A percentile compares a stretch with the other conserved stretches of the same genome.
phyloP scores from a whole-genome alignment of 2,113 vertebrate species.

The Phyllostomus discolor region DNA sequence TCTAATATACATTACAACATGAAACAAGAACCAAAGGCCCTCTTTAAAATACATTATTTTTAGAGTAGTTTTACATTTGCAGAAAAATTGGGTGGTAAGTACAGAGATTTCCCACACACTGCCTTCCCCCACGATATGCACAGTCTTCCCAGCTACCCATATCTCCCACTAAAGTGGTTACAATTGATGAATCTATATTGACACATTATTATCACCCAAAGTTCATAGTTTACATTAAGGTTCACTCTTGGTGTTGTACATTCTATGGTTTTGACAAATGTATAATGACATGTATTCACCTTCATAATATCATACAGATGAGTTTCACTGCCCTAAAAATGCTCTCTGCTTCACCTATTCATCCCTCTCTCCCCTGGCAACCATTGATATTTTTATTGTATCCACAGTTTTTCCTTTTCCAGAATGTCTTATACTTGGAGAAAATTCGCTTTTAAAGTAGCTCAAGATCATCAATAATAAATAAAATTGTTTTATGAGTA shows the following conservation, averaged over 20 bases:
- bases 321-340: neutral
- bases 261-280: constrained; percentile 25
- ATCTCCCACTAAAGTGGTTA: neutral
- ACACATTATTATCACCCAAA: neutral
- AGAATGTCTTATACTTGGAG: neutral
- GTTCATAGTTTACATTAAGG: neutral
- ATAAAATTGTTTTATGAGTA: neutral
- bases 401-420: neutral
- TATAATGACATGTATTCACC: neutral
- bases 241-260: neutral
- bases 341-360: neutral
- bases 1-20: neutral
- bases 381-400: neutral
- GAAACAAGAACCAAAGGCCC: neutral
- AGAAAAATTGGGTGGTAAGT: neutral
- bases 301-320: neutral
- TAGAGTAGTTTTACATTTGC: neutral
- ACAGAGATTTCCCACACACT: neutral
- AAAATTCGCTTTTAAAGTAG: neutral
- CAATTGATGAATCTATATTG: neutral
- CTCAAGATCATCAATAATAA: neutral
- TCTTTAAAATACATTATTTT: neutral
- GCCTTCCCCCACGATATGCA: neutral
- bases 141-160: neutral
- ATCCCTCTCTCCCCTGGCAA: neutral